Conservation (phyloP, 2,113 vertebrate species). For the Hippocampus zosterae region DNA sequence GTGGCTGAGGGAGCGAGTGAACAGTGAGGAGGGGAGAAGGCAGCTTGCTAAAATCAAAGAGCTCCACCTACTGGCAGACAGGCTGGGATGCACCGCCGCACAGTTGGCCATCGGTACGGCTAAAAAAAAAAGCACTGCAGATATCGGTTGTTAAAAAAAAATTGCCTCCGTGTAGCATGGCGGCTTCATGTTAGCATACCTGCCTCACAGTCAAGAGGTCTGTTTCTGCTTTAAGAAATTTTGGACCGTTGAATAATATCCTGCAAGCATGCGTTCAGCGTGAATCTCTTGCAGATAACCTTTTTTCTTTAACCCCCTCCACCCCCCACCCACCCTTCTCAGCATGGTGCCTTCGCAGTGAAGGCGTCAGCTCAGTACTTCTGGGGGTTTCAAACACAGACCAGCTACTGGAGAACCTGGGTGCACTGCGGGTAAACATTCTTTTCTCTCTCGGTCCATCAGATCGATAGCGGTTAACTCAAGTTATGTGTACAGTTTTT, state of each 20-base stretch:
- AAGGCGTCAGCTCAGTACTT: constrained; percentile 87
- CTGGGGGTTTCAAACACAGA: constrained; percentile 83
- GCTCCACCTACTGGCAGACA: constrained; percentile 89
- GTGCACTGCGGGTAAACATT: constrained; percentile 78
- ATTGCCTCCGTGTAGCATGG: background rate
- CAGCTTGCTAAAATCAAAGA: constrained; percentile 97
- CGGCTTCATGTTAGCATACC: background rate
- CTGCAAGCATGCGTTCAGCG: too few relatives aligned
- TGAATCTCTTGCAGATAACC: too few relatives aligned
- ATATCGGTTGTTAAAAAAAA: background rate
- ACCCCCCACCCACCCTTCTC: background rate
- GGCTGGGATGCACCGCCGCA: constrained; percentile 91
- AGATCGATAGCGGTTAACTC: too few relatives aligned
- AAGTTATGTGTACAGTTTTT: too few relatives aligned
- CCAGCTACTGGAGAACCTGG: constrained; percentile 86
- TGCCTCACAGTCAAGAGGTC: background rate
- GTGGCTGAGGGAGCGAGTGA: constrained; percentile 95
- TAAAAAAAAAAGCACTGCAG: background rate
- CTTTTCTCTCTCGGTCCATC: constrained; percentile 2
- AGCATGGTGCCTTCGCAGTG: constrained; percentile 90
- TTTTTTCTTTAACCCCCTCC: background rate
- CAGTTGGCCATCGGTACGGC: constrained; percentile 88
- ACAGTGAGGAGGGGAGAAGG: constrained; percentile 91
- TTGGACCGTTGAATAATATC: too few relatives aligned
- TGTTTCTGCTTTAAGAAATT: too few relatives aligned